Percentiles rank a stretch among this genome's conserved stretches.
These are phyloP conservation scores for Didymodactylos carnosus DNA, from an alignment of 2,888 invertebrate species.

Conservation along the genomic window DNA sequence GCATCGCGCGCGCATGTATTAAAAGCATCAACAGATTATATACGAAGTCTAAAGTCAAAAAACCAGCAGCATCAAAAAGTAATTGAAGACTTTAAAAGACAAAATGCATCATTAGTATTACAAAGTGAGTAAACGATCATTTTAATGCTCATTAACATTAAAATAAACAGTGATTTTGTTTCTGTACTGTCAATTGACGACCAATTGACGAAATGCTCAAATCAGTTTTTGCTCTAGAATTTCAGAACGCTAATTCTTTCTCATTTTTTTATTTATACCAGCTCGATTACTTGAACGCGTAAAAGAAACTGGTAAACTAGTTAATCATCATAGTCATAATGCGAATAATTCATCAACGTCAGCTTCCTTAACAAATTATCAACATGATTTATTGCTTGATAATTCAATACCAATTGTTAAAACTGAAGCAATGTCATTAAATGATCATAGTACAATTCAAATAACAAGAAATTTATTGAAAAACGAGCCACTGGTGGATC, in stretches of 20 bases:
- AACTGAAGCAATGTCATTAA: too few species aligned
- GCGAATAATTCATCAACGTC: too few species aligned
- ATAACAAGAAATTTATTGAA: not conserved
- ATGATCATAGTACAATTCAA: not conserved
- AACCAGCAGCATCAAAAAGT: slow-evolving; percentile 78
- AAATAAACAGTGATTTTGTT: too few species aligned
- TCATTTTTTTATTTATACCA: not conserved
- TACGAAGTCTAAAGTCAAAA: slow-evolving; percentile 77
- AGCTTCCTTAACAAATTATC: too few species aligned
- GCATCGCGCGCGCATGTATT: slow-evolving; percentile 80
- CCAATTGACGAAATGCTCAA: too few species aligned
- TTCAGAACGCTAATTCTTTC: too few species aligned
- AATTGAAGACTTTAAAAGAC: slow-evolving; percentile 74
- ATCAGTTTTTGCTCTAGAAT: too few species aligned
- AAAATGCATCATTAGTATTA: slow-evolving; percentile 65
- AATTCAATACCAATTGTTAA: too few species aligned
- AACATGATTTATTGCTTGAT: not conserved
- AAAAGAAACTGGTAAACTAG: not conserved
- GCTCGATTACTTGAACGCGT: not conserved
- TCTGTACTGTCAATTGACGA: too few species aligned
- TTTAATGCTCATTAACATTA: too few species aligned
- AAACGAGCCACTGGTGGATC: too few species aligned
- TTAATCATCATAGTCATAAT: not conserved
- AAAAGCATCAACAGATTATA: slow-evolving; percentile 93
- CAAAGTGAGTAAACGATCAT: slow-evolving; percentile 49